phyloP scores from a whole-genome alignment of 2,797 vertebrate species.

The Myotis findleyi region DNA sequence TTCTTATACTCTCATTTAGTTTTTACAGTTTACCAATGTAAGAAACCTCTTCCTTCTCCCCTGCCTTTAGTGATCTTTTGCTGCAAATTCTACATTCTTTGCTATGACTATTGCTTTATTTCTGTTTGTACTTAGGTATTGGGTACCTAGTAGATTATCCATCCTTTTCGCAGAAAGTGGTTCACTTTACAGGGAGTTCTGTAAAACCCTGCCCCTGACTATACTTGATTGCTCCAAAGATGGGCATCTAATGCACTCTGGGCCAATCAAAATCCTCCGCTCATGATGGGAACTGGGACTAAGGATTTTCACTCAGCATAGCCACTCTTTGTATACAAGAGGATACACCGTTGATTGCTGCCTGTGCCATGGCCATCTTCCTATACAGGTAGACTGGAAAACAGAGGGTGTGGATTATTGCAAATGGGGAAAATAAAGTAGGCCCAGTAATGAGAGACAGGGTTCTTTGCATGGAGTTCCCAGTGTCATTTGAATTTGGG shows the following conservation, averaged over 20 bases:
- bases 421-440: background rate
- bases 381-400: background rate
- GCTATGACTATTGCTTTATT: conserved; percentile 2
- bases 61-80: background rate
- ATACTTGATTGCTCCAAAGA: background rate
- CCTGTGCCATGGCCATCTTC: background rate
- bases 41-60: background rate
- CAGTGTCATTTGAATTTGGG: background rate
- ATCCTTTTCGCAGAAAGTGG: background rate
- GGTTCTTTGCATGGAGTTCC: background rate
- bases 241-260: background rate
- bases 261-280: background rate
- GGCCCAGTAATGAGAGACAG: background rate
- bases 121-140: background rate
- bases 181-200: background rate
- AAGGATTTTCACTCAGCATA: background rate
- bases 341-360: background rate
- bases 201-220: background rate
- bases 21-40: background rate
- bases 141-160: background rate
- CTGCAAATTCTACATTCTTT: conserved; percentile 18
- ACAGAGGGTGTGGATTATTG: background rate
- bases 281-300: background rate
- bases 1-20: conserved; percentile 31
- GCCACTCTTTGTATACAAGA: background rate